Evolutionary conservation across 2,888 invertebrate species (phyloP), one percentile per base, ranked within the genome.

Genomic region (Nasonia oneida): DNA sequence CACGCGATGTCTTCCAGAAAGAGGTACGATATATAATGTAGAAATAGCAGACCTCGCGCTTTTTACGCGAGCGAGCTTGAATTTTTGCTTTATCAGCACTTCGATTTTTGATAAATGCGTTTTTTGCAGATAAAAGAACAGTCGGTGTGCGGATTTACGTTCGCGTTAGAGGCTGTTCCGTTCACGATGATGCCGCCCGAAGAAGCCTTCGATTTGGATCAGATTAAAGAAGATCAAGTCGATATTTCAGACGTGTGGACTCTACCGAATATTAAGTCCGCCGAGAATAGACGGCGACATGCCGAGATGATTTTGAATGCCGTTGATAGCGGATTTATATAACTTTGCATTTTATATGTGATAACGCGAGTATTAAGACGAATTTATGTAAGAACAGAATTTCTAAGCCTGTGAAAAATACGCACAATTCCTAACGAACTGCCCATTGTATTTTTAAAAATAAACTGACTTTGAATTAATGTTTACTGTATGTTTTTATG

Each of bases 241-340:
- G 94, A 96, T 87, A 94, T 97, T 29, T 95, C 95, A 37, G 95
- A 95, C 85, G 94, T 96, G 3, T 96, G 96, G 96, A 94, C 94
- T 83, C 88, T 96, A 0, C 91, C 93, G 47, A 95, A 95, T 0
- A 95, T 96, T 84, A 94, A 95, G 89, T 94, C 95, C 0, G 93
- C 95, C 87, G 94, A 94, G 23, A 96, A 95, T 12, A 94, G 96
- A 29, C 93, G 94, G 74, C 94, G 96, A 71, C 94, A 96, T 76
- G 96, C 96, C 0, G 94, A 95, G 87, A 94, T 96, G 50, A 94
- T 96, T 14, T 95, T 96, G 53, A 95, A 96, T 91, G 95, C 95
- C 61, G 95, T 96, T 1, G 95, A 96, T 89, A 94, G 94, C 87
- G 95, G 95, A 12, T 96, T 95, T 89, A 94, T 95, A 92, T 95